Evolutionary conservation across 2,888 invertebrate genomes (phyloP), one percentile per base, ranked within the genome.

Genomic region (Lydus trimaculatus): DNA sequence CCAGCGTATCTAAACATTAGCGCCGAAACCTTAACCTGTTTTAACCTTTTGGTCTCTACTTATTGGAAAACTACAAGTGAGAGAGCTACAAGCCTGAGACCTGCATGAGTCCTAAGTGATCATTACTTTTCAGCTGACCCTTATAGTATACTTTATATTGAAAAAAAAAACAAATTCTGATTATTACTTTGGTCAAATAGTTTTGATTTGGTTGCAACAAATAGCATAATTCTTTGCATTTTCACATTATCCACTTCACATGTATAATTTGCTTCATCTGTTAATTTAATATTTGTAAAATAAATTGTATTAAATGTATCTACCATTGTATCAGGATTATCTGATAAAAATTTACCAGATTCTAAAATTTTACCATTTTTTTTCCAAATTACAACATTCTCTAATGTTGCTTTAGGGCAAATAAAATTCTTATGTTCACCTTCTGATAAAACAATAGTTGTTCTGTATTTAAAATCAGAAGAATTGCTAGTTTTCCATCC

Each of bases 241-340:
- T 84, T 86, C 48, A 85, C 86, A 67, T 89, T 89, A 81, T 91
- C 88, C 8, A 91, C 89, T 67, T 86, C 85, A 81, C 94, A 94
- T 0, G 89, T 88, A 80, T 93, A 94, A 77, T 88, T 88, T 13
- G 93, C 94, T 70, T 90, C 88, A 81, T 93, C 92, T 0, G 86
- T 84, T 72, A 86, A 85, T 15, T 88, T 88, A 0, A 92, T 89
- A 67, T 89, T 89, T 72, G 87, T 83, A 56, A 91, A 83, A 79
- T 89, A 89, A 28, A 91, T 79, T 1, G 87, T 87, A 52, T 87
- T 88, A 74, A 89, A 89, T 0, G 86, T 84, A 75, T 90, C 90
- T 2, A 90, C 87, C 8, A 88, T 81, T 58, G 89, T 82, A 75
- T 86, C 84, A 2, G 87, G 86, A 74, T 86, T 86, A 13, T 81